Percentiles rank a stretch among this genome's conserved stretches.
Evolutionary conservation across 2,797 vertebrate species (phyloP).

Genomic region (Danio jaintianensis): DNA sequence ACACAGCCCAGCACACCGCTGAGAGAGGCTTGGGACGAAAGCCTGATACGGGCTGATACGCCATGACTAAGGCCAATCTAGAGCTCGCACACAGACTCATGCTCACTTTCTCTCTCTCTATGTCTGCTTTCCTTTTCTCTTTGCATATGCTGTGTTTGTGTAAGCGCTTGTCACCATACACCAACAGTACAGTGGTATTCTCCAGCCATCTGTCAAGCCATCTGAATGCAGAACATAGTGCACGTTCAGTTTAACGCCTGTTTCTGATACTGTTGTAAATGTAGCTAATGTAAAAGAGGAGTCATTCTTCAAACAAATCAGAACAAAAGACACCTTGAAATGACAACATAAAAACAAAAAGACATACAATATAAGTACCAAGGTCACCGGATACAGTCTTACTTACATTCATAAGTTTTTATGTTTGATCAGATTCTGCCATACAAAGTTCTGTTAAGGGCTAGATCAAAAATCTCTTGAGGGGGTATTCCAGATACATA

Average conservation of each 20-base stretch:
- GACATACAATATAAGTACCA: too few relatives aligned
- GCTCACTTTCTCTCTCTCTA: not conserved
- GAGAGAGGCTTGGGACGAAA: slow-evolving; percentile 33
- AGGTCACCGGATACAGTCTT: too few relatives aligned
- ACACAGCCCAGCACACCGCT: slow-evolving; percentile 46
- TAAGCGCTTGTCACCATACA: slow-evolving; percentile 25
- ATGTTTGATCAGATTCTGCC: too few relatives aligned
- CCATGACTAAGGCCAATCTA: slow-evolving; percentile 22
- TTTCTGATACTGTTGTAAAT: not conserved
- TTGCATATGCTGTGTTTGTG: slow-evolving; percentile 38
- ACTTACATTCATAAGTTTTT: too few relatives aligned
- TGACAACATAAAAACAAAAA: too few relatives aligned
- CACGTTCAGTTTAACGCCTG: slow-evolving; percentile 7
- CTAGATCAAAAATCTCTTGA: too few relatives aligned
- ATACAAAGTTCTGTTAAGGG: too few relatives aligned
- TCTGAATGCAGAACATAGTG: slow-evolving; percentile 18
- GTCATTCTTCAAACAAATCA: too few relatives aligned
- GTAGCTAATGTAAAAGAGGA: not conserved
- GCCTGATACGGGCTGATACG: slow-evolving; percentile 42
- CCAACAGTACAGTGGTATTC: slow-evolving; percentile 25
- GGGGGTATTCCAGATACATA: too few relatives aligned
- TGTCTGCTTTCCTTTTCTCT: slow-evolving; percentile 5
- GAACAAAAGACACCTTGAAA: too few relatives aligned
- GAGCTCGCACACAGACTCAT: slow-evolving; percentile 3
- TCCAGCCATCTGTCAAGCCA: slow-evolving; percentile 34